Percentiles rank a stretch among this genome's conserved stretches.
Evolutionary conservation across 2,113 vertebrate genomes (phyloP).

Genomic region (Dasyprocta punctata): DNA sequence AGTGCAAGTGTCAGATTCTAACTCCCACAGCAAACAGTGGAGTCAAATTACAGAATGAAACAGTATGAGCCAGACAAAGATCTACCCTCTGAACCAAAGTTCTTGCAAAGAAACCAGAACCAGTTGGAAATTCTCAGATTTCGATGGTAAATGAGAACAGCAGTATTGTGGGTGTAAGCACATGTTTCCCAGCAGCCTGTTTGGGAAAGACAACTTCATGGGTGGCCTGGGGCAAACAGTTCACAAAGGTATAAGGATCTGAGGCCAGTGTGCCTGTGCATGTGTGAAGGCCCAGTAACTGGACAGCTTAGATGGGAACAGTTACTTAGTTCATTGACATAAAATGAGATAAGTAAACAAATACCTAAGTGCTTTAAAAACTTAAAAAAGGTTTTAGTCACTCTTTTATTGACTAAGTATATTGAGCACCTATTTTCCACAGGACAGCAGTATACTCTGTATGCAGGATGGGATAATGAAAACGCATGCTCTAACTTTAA

Average conservation of each 20-base stretch:
- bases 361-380: background rate
- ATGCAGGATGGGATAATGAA: background rate
- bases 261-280: background rate
- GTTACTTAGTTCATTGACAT: background rate
- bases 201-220: background rate
- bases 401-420: background rate
- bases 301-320: background rate
- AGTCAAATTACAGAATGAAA: conserved; percentile 34
- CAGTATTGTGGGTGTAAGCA: background rate
- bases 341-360: background rate
- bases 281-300: background rate
- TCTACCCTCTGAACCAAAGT: background rate
- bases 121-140: background rate
- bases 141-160: background rate
- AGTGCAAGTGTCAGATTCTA: background rate
- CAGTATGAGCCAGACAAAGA: background rate
- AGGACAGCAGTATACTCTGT: background rate
- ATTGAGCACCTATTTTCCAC: background rate
- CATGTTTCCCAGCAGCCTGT: background rate
- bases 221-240: background rate
- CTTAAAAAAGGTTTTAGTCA: background rate
- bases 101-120: background rate
- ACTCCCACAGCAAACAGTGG: background rate
- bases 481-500: background rate
- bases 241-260: background rate